phyloP scores from a whole-genome alignment of 1,140 invertebrate genomes.

The Drosophila arawakana region DNA sequence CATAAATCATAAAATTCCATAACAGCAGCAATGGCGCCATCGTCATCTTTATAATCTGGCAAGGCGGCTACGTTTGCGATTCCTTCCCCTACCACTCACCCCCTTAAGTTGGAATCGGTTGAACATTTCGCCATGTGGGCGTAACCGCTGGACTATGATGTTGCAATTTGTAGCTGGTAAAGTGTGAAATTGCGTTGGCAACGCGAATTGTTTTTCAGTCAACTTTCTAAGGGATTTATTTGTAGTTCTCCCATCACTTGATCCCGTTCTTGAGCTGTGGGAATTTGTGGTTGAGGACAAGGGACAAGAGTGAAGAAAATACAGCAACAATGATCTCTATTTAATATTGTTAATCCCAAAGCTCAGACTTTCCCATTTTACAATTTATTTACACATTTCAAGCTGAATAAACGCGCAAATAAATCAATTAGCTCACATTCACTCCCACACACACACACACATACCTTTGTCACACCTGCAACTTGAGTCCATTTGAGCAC shows the following conservation, averaged over 20 bases:
- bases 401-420: conserved; percentile 1
- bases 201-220: conserved; percentile 64
- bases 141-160: conserved; percentile 66
- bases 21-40: conserved; percentile 49
- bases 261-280: neutral
- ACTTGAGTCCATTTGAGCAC: conserved; percentile 15
- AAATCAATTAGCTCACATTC: conserved; percentile 7
- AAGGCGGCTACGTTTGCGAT: conserved; percentile 29
- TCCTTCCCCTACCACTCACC: neutral
- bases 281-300: too few relatives aligned
- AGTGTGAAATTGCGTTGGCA: conserved; percentile 79
- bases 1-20: conserved; percentile 81
- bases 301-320: neutral
- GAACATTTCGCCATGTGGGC: conserved; percentile 30
- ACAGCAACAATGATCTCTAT: neutral
- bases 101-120: conserved; percentile 9
- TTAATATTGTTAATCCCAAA: neutral
- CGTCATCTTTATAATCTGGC: conserved; percentile 79
- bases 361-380: neutral
- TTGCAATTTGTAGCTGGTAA: conserved; percentile 81
- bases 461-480: conserved; percentile 11
- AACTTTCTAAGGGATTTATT: conserved; percentile 16
- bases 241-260: neutral
- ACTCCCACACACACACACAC: neutral
- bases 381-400: conserved; percentile 1